Conservation (phyloP, 2,797 vertebrate genomes). For the Calcarius lapponicus region DNA sequence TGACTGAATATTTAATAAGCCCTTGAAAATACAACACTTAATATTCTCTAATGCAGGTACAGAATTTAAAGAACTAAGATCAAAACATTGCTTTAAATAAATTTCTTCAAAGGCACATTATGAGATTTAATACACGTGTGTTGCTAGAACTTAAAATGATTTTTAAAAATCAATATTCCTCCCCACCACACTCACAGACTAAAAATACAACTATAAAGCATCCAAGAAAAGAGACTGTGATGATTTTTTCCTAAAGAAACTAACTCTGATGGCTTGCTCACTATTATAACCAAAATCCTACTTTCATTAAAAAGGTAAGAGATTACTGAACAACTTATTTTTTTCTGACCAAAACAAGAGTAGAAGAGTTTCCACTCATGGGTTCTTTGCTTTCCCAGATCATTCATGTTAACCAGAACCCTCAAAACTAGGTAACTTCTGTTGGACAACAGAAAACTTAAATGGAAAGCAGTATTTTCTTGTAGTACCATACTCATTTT, state of each 20-base stretch:
- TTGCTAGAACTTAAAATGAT: background rate
- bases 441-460: background rate
- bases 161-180: background rate
- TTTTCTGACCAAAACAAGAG: background rate
- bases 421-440: background rate
- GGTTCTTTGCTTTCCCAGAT: background rate
- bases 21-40: constrained; percentile 66
- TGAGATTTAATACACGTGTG: background rate
- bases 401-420: background rate
- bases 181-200: background rate
- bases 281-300: background rate
- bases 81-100: background rate
- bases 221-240: background rate
- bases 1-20: constrained; percentile 73
- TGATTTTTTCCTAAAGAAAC: background rate
- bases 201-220: background rate
- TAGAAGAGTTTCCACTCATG: background rate
- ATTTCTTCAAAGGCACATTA: background rate
- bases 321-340: background rate
- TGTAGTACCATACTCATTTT: background rate
- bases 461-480: background rate
- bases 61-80: constrained; percentile 28
- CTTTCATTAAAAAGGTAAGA: background rate
- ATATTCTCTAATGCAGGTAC: constrained; percentile 58
- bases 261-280: background rate